A percentile compares a stretch with the other conserved stretches of the same genome.
Evolutionary conservation across 2,113 vertebrate genomes (phyloP).

Genomic region (Zosterops hypoxanthus): DNA sequence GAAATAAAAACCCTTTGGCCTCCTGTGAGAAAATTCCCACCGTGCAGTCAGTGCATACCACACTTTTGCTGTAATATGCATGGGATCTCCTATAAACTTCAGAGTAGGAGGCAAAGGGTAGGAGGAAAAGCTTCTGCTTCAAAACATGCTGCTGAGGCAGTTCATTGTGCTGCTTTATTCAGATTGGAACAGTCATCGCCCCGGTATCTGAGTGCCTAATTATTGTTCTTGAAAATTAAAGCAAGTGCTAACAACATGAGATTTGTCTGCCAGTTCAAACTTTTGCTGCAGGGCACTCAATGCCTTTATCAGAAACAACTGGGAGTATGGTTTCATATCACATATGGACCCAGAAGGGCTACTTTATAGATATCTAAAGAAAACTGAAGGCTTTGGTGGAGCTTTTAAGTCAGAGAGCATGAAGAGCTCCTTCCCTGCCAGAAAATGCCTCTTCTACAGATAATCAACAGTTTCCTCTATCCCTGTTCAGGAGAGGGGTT

Average conservation of each 20-base stretch:
- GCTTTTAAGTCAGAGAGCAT: not conserved
- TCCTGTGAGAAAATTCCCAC: not conserved
- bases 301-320: conserved; percentile 9
- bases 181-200: not conserved
- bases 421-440: not conserved
- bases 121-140: not conserved
- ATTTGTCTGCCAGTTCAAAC: conserved; percentile 9
- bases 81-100: not conserved
- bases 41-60: not conserved
- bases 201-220: conserved; percentile 6
- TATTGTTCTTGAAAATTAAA: conserved; percentile 37
- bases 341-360: not conserved
- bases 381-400: not conserved
- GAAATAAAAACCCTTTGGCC: not conserved
- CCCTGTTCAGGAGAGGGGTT: not conserved
- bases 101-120: conserved; percentile 23
- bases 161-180: conserved; percentile 20
- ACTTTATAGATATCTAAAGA: conserved; percentile 5
- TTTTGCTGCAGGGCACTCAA: conserved; percentile 2
- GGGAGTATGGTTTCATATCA: not conserved
- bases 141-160: conserved; percentile 3
- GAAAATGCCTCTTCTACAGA: not conserved
- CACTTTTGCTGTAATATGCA: not conserved
- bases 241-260: not conserved
- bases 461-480: not conserved